phyloP scores from a whole-genome alignment of 2,113 vertebrate species.

The Forbesichthys papilliferus region DNA sequence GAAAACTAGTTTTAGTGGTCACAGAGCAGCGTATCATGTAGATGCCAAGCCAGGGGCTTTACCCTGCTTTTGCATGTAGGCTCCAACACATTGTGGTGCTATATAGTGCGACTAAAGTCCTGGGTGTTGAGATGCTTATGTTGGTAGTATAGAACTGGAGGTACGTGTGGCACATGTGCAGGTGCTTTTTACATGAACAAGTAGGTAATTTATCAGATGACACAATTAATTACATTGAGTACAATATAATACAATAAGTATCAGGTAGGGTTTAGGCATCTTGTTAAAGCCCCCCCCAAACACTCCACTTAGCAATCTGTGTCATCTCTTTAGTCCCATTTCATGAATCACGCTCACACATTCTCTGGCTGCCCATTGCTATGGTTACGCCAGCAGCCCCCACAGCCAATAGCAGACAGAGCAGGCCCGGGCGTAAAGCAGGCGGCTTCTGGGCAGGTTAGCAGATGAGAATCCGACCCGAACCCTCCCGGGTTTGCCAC shows the following conservation, averaged over 20 bases:
- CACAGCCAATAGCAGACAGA: conserved; percentile 41
- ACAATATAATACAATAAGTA: too few species aligned
- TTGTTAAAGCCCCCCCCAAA: not conserved
- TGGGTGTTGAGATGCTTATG: conserved; percentile 20
- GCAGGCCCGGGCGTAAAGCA: conserved; percentile 15
- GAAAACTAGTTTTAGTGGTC: conserved; percentile 34
- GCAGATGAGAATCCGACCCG: conserved; percentile 42
- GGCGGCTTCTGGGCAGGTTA: conserved; percentile 33
- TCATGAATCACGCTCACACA: conserved; percentile 39
- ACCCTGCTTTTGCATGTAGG: not conserved
- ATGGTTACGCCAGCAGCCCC: conserved; percentile 55
- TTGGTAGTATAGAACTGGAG: conserved; percentile 35
- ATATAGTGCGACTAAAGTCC: not conserved
- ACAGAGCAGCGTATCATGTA: conserved; percentile 23
- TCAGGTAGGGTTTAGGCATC: not conserved
- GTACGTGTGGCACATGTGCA: conserved; percentile 16
- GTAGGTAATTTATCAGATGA: too few species aligned
- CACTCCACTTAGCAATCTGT: conserved; percentile 17
- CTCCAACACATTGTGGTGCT: not conserved
- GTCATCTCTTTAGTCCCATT: conserved; percentile 37
- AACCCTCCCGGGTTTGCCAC: conserved; percentile 43
- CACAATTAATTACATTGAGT: too few species aligned
- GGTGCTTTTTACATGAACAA: too few species aligned
- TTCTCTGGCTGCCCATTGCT: conserved; percentile 48
- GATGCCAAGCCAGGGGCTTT: conserved; percentile 3